A percentile compares a stretch with the other conserved stretches of the same genome.
phyloP scores from a whole-genome alignment of 35 echinoderm and acorn worm species.

The Strongylocentrotus purpuratus region DNA sequence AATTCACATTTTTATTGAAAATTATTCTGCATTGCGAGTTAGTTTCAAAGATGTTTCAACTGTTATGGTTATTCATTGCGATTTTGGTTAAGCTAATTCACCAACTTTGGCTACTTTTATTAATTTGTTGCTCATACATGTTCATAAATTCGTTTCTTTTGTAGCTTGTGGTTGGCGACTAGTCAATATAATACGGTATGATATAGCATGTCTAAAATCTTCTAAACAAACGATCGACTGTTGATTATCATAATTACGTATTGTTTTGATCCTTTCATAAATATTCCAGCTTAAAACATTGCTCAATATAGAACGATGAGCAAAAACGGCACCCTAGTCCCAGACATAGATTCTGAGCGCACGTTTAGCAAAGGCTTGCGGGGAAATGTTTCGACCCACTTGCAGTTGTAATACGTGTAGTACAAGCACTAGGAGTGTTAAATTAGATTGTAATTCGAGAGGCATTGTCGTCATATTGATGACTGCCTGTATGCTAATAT shows the following conservation, averaged over 20 bases:
- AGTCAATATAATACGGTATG: too few relatives aligned
- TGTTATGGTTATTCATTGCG: neutral
- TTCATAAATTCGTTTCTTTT: too few relatives aligned
- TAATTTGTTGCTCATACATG: too few relatives aligned
- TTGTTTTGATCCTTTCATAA: neutral
- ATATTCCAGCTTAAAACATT: too few relatives aligned
- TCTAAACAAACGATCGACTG: neutral
- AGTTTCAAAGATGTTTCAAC: neutral
- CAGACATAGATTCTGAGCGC: neutral
- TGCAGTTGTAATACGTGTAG: neutral
- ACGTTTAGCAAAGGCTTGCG: neutral
- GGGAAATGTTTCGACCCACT: neutral
- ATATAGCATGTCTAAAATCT: neutral
- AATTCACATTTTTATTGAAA: neutral
- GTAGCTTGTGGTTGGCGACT: too few relatives aligned
- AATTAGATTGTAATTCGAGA: conserved; percentile 41
- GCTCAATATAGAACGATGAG: neutral
- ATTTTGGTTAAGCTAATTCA: neutral
- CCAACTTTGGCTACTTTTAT: too few relatives aligned
- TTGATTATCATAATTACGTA: neutral
- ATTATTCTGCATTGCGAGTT: neutral
- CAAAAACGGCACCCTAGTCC: neutral
- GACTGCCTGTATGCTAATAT: conserved; percentile 40
- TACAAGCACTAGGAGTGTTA: neutral
- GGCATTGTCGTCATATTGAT: conserved; percentile 39